Percentiles rank a stretch among this genome's conserved stretches.
Conservation (phyloP, 2,797 vertebrate species). For the Hozukius guyotensis region DNA sequence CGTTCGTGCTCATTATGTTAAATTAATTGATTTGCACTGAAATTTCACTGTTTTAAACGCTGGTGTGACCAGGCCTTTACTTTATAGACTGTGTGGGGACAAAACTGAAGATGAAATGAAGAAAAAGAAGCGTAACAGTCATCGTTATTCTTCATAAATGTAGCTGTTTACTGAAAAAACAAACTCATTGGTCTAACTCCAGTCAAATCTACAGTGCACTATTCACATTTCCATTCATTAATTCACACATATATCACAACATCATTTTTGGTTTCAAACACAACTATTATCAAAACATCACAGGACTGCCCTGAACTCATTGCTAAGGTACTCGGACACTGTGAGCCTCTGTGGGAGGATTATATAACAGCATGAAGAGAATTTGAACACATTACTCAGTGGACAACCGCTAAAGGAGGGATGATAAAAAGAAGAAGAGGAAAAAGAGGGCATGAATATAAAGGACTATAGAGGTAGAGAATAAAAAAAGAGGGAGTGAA, state of each 20-base stretch:
- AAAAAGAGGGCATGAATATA: slow-evolving; percentile 11
- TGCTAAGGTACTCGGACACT: not conserved
- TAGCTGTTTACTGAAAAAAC: not conserved
- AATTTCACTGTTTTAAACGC: not conserved
- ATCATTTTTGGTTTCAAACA: not conserved
- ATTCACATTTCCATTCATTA: not conserved
- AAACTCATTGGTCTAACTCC: not conserved
- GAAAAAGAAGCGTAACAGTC: not conserved
- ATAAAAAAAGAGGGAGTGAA: slow-evolving; percentile 12
- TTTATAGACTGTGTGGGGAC: not conserved
- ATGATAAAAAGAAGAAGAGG: slow-evolving; percentile 16
- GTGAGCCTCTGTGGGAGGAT: not conserved
- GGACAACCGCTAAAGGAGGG: not conserved
- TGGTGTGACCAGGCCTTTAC: not conserved
- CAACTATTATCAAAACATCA: not conserved
- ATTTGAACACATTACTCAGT: not conserved
- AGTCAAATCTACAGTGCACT: not conserved
- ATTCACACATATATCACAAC: not conserved
- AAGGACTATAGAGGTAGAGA: not conserved
- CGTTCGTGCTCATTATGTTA: not conserved
- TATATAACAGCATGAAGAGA: not conserved
- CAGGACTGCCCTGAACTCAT: not conserved
- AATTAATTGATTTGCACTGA: not conserved
- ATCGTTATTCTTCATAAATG: not conserved
- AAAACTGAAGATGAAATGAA: not conserved